Evolutionary conservation across 2,797 vertebrate genomes (phyloP), one percentile per base, ranked within the genome.

Genomic region (Paramormyrops hopkinsi): DNA sequence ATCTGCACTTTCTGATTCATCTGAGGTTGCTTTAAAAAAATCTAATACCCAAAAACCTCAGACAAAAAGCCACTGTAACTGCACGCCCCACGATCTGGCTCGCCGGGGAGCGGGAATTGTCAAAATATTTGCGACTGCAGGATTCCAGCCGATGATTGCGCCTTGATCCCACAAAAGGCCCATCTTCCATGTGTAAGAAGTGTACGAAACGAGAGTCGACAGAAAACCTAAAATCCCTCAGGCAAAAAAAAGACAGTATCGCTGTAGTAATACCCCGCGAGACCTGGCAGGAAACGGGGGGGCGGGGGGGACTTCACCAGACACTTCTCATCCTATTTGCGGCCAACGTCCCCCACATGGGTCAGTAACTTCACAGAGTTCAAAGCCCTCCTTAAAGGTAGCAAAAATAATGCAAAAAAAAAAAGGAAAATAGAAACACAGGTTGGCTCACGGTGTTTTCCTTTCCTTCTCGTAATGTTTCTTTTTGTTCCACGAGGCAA

Each of bases 401-500:
- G 93, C 93, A 93, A 22, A 95, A 94, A 9, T 92, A 95, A 93
- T 91, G 88, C 19, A 79, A 76, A 50, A 50, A 53, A 79, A 53
- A 17, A 48, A 50, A 50, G 22, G 22, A 84, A 83, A 83, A 83
- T 19, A 50, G 41, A 93, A 94, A 96, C 94, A 89, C 91, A 92
- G 90, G 83, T 83, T 93, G 91, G 91, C 93, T 93, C 93, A 88
- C 91, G 91, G 93, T 93, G 88, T 92, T 93, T 95, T 92, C 94
- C 93, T 94, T 92, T 90, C 17, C 93, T 92, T 91, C 91, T 92
- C 90, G 86, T 73, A 91, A 93, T 93, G 88, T 91, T 92, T 94
- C 94, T 94, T 93, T 96, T 96, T 96, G 95, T 96, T 96, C 96
- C 97, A 96, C 96, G 95, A 95, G 95, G 95, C 96, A 97, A 97